Evolutionary conservation across 2,113 vertebrate genomes (phyloP), one percentile per base, ranked within the genome.

Genomic region (Zapornia atra): DNA sequence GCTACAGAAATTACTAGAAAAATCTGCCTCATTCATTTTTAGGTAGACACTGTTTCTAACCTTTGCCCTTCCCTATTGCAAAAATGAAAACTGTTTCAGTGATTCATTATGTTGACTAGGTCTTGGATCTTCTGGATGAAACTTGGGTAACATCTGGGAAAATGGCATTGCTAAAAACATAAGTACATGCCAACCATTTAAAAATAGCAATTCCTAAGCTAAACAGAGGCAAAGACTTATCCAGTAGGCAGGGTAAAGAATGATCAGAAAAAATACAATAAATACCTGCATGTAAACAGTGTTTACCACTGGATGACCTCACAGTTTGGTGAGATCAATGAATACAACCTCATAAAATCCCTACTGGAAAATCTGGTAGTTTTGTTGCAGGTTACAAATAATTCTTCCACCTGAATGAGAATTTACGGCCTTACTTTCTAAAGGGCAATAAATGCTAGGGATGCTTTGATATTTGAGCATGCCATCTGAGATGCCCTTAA

Each of bases 381-480:
- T 96, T 87, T 79, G 64, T 84, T 71, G 73, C 57, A 84, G 48
- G 51, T 84, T 79, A 79, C 88, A 86, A 88, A 75, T 56, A 91
- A 68, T 60, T 83, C 69, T 84, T 91, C 15, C 2, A 13, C 6
- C 9, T 72, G 34, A 92, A 54, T 21, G 33, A 86, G 51, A 91
- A 96, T 95, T 94, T 71, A 95, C 3, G 3, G 65, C 42, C 57
- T 79, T 71, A 15, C 33, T 86, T 92, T 89, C 91, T 79, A 60
- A 53, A 53, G 33, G 65, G 86, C 68, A 92, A 91, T 91, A 96
- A 96, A 92, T 34, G 48, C 14, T 22, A 71, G 18, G 15, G 56
- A 60, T n/a, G 38, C 81, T 97, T 96, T 89, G 91, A 96, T 97
- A 96, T 89, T 92, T 85, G 89, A 96, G 86, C 65, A 84, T 0